Conservation (phyloP, 2,888 invertebrate species). For the Agrotis puta region DNA sequence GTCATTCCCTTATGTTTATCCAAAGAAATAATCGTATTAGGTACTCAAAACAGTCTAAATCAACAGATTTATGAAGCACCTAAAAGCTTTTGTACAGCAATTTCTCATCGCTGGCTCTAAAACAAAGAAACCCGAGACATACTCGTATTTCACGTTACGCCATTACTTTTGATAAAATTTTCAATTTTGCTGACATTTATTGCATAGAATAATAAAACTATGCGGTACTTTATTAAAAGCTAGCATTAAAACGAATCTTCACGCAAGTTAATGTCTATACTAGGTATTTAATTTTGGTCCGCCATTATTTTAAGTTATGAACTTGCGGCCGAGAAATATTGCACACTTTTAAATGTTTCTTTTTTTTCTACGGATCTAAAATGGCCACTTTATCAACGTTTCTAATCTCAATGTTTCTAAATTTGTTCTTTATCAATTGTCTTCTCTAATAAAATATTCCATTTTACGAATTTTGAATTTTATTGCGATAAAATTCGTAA, state of each 20-base stretch:
- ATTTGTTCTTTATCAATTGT: too few relatives aligned
- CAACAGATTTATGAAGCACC: constrained; percentile 33
- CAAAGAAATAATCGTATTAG: neutral
- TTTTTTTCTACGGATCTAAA: neutral
- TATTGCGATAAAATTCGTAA: too few relatives aligned
- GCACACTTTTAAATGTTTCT: neutral
- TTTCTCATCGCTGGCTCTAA: constrained; percentile 13
- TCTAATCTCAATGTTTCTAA: too few relatives aligned
- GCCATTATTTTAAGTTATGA: constrained; percentile 59
- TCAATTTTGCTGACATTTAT: constrained; percentile 58
- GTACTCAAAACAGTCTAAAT: constrained; percentile 1
- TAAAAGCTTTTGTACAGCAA: constrained; percentile 29
- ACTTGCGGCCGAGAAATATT: constrained; percentile 39
- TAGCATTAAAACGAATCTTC: constrained; percentile 53
- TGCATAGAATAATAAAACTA: constrained; percentile 56
- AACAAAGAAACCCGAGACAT: constrained; percentile 29
- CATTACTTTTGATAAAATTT: constrained; percentile 59
- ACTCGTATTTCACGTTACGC: constrained; percentile 26
- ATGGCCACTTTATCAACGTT: too few relatives aligned
- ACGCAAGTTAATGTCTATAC: constrained; percentile 51
- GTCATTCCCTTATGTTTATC: too few relatives aligned
- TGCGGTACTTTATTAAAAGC: constrained; percentile 55
- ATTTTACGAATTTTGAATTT: too few relatives aligned
- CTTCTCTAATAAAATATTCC: too few relatives aligned
- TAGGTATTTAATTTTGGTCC: constrained; percentile 57